These are phyloP conservation scores for Tragelaphus scriptus DNA, from an alignment of 2,113 vertebrate species.

Conservation along the genomic window DNA sequence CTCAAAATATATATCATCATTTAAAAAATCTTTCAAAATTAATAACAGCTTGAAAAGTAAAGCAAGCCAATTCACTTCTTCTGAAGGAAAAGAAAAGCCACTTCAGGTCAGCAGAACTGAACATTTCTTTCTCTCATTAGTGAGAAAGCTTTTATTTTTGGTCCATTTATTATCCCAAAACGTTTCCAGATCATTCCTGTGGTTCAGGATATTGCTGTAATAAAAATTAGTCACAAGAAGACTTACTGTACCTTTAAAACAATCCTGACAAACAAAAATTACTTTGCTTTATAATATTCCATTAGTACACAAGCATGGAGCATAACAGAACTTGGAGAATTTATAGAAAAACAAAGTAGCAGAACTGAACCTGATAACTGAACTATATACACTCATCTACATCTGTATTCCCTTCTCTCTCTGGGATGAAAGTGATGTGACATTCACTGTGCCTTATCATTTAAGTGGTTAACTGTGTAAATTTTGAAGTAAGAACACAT, in stretches of 20 bases:
- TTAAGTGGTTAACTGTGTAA: slow-evolving; percentile 3
- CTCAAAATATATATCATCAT: background rate
- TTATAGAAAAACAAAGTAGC: background rate
- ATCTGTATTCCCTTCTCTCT: background rate
- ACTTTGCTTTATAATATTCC: background rate
- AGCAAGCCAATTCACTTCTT: background rate
- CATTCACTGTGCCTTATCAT: background rate
- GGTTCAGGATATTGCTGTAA: background rate
- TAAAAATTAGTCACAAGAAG: background rate
- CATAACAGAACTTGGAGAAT: background rate
- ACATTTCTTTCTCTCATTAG: background rate
- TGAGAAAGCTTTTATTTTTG: background rate
- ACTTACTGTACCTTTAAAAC: background rate
- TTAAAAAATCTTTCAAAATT: background rate
- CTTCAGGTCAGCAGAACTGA: background rate
- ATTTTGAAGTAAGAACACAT: background rate
- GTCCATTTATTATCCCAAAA: background rate
- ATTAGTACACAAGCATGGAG: background rate
- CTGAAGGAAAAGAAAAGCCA: background rate
- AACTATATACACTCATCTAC: background rate
- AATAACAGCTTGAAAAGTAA: background rate
- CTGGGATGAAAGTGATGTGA: background rate
- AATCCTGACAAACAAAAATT: slow-evolving; percentile 9
- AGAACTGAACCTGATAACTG: background rate
- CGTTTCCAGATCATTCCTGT: background rate